Evolutionary conservation across 2,113 vertebrate genomes (phyloP).

Genomic region (Parus major): DNA sequence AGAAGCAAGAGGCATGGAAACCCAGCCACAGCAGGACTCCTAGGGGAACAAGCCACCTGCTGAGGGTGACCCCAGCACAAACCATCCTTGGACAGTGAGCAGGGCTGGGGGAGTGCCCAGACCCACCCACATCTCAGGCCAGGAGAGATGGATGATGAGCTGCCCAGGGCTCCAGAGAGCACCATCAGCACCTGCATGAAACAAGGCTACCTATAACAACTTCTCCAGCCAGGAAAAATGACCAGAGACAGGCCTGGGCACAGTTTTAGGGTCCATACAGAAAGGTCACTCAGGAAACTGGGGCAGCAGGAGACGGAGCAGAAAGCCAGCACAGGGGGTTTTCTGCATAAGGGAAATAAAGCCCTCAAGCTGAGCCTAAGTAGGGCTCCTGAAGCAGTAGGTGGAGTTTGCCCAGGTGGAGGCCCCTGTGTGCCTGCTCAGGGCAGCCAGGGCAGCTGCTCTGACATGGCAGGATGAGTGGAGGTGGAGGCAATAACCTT

Average conservation of each 20-base stretch:
- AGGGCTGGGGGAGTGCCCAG: background rate
- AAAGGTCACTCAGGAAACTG: accelerated
- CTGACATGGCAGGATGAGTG: accelerated
- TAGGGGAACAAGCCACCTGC: background rate
- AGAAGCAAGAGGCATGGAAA: background rate
- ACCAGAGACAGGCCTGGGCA: background rate
- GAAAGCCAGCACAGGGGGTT: background rate
- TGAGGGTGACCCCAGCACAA: background rate
- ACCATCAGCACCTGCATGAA: background rate
- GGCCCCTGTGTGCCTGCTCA: background rate
- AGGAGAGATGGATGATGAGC: background rate
- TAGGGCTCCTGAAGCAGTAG: background rate
- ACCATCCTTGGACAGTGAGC: background rate
- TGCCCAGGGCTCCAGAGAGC: background rate
- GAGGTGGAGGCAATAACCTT: background rate
- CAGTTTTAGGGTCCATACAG: background rate
- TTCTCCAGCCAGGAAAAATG: background rate
- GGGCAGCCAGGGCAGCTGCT: background rate
- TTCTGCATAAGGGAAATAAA: accelerated
- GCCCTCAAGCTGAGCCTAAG: background rate
- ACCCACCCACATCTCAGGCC: background rate
- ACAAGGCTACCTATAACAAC: accelerated
- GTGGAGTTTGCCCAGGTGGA: background rate
- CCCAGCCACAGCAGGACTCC: background rate
- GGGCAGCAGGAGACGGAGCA: background rate